Conservation (phyloP, 2,113 vertebrate species). For the Amia ocellicauda region DNA sequence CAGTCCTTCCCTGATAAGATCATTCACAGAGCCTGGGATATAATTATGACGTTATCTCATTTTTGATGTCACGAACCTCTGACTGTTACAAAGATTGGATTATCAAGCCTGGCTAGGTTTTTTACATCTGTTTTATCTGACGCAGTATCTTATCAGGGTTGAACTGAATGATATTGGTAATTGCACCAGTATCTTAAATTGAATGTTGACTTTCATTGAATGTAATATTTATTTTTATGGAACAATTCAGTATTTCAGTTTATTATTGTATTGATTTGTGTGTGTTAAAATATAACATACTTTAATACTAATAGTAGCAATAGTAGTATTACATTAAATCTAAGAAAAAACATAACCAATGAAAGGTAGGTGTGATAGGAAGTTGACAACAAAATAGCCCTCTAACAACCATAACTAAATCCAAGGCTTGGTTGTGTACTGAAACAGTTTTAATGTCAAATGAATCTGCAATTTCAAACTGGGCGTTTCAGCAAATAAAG, state of each 20-base stretch:
- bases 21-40: neutral
- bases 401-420: neutral
- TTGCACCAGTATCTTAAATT: neutral
- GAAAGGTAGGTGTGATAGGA: too few relatives aligned
- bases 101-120: neutral
- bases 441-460: constrained; percentile 3
- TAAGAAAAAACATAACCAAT: too few relatives aligned
- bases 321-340: too few relatives aligned
- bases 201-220: too few relatives aligned
- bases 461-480: neutral
- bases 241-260: too few relatives aligned
- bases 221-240: too few relatives aligned
- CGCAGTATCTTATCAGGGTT: neutral
- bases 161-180: neutral
- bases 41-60: neutral
- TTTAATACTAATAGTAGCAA: too few relatives aligned
- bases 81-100: neutral
- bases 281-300: too few relatives aligned
- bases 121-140: neutral
- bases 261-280: too few relatives aligned
- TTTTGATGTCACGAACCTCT: neutral
- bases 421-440: constrained; percentile 5
- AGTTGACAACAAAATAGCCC: neutral
- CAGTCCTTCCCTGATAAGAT: neutral
- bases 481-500: constrained; percentile 13